A percentile compares a stretch with the other conserved stretches of the same genome.
Evolutionary conservation across 2,888 invertebrate genomes (phyloP).

Genomic region (Tachystola acroxantha): DNA sequence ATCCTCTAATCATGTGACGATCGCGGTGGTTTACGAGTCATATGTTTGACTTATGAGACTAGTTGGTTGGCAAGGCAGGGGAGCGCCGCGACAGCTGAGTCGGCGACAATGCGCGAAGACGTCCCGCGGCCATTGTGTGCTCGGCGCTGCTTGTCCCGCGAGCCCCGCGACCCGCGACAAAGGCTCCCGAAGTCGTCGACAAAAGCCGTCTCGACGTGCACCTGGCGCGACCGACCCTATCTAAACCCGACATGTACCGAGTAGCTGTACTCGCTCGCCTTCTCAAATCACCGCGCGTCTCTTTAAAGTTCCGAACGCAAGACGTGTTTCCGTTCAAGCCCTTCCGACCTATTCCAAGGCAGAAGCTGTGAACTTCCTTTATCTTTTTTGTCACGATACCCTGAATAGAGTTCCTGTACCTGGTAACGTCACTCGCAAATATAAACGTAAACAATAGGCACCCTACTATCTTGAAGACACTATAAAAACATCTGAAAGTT

Average conservation of each 20-base stretch:
- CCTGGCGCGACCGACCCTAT: conserved; percentile 62
- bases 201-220: conserved; percentile 66
- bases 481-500: too few relatives aligned
- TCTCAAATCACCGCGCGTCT: conserved; percentile 32
- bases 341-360: conserved; percentile 29
- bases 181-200: conserved; percentile 30
- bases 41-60: conserved; percentile 45
- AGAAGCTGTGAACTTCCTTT: conserved; percentile 6
- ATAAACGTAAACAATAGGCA: too few relatives aligned
- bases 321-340: conserved; percentile 36
- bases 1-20: conserved; percentile 9
- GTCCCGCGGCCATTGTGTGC: conserved; percentile 68
- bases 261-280: conserved; percentile 26
- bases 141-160: conserved; percentile 33
- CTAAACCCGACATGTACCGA: conserved; percentile 49
- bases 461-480: too few relatives aligned
- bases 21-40: conserved; percentile 29
- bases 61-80: conserved; percentile 33
- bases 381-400: conserved; percentile 8
- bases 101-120: conserved; percentile 69
- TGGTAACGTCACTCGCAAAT: not conserved
- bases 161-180: conserved; percentile 35
- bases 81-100: conserved; percentile 67
- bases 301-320: conserved; percentile 5
- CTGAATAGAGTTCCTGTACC: conserved; percentile 2